Percentiles rank a stretch among this genome's conserved stretches.
Conservation (phyloP, 2,797 vertebrate genomes). For the Arnoldichthys spilopterus region DNA sequence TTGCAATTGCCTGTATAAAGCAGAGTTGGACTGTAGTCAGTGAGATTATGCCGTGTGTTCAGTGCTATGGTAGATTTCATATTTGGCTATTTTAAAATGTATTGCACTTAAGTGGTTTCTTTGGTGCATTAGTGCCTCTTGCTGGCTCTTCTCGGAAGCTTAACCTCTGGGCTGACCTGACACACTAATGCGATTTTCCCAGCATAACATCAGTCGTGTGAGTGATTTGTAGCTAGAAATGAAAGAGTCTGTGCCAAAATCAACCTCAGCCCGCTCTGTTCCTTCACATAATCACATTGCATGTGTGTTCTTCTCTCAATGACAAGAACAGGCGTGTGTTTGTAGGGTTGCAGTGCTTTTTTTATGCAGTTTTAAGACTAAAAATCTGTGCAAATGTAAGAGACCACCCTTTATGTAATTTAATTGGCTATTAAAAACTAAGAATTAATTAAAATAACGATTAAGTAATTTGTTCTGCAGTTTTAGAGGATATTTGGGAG, state of each 20-base stretch:
- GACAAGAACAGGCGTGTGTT: constrained; percentile 26
- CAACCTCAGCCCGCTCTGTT: constrained; percentile 30
- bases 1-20: neutral
- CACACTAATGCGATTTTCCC: constrained; percentile 43
- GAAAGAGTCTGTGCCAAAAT: constrained; percentile 34
- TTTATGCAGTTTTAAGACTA: no score
- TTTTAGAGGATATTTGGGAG: no score
- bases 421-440: no score
- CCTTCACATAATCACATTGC: constrained; percentile 29
- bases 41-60: neutral
- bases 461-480: no score
- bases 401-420: no score
- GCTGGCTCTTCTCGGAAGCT: constrained; percentile 4
- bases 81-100: constrained; percentile 8
- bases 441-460: no score
- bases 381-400: no score
- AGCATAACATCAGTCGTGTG: constrained; percentile 37
- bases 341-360: neutral
- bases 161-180: constrained; percentile 24
- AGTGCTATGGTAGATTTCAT: constrained; percentile 12
- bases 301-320: constrained; percentile 34
- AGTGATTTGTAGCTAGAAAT: constrained; percentile 46
- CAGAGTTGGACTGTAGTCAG: neutral
- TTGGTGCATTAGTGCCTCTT: constrained; percentile 12
- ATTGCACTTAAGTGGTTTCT: constrained; percentile 10